Evolutionary conservation across 2,113 vertebrate genomes (phyloP).

Genomic region (Thinocorus orbignyianus): DNA sequence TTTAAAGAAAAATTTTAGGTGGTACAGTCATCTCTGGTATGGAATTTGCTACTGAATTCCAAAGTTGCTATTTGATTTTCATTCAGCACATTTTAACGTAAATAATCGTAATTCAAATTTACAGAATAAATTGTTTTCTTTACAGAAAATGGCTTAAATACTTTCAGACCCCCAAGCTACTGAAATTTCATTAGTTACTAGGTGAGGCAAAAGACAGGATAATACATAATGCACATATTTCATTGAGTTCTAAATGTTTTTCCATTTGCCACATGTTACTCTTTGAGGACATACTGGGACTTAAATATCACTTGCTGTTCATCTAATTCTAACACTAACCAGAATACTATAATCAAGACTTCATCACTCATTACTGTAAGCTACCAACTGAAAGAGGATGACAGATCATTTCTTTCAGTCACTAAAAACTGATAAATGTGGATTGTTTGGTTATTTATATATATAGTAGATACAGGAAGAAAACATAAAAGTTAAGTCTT

Average conservation of each 20-base stretch:
- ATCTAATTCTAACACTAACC: not conserved
- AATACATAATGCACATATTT: not conserved
- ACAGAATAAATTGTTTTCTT: not conserved
- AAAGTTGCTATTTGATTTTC: not conserved
- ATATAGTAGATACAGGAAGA: not conserved
- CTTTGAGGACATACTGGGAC: not conserved
- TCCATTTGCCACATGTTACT: not conserved
- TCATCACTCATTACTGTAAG: not conserved
- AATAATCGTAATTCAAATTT: not conserved
- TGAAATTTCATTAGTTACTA: not conserved
- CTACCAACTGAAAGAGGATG: fast-evolving
- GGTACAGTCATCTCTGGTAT: not conserved
- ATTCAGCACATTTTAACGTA: not conserved
- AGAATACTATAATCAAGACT: not conserved
- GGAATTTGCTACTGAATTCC: not conserved
- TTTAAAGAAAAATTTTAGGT: not conserved
- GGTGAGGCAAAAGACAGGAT: not conserved
- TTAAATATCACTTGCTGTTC: not conserved
- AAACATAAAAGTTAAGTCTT: not conserved
- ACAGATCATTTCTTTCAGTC: not conserved
- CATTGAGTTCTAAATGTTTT: not conserved
- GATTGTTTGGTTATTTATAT: not conserved
- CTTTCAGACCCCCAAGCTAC: not conserved
- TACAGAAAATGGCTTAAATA: not conserved
- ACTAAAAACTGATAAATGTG: not conserved